These are phyloP conservation scores for Smutsia temminckii DNA, from an alignment of 2,797 vertebrate genomes.

Conservation along the genomic window DNA sequence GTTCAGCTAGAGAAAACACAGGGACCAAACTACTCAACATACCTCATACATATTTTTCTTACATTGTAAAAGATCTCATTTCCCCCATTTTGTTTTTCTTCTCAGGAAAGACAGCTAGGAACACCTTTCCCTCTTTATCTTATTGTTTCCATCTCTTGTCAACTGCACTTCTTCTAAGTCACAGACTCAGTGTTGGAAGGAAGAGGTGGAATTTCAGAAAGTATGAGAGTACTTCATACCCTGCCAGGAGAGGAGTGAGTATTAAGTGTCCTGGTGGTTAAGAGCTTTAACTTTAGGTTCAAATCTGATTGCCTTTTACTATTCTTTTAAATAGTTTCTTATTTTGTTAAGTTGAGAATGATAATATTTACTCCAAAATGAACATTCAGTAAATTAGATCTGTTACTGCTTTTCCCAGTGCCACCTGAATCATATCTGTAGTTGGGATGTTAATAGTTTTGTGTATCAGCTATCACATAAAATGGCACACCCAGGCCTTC, in stretches of 20 bases:
- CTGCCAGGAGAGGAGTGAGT: background rate
- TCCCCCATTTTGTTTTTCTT: background rate
- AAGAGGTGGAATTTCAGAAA: background rate
- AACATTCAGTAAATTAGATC: background rate
- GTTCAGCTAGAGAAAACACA: background rate
- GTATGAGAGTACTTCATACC: background rate
- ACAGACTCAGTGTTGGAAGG: background rate
- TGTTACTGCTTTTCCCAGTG: background rate
- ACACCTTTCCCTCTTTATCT: background rate
- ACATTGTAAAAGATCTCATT: background rate
- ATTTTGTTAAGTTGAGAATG: background rate
- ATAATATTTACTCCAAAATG: background rate
- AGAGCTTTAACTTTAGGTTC: background rate
- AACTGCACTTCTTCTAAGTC: background rate
- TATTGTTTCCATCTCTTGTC: background rate
- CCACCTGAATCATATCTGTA: background rate
- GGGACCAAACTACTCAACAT: background rate
- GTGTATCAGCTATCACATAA: background rate
- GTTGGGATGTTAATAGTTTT: background rate
- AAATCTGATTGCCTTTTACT: background rate
- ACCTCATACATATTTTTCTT: background rate
- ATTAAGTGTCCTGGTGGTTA: background rate
- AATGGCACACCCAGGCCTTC: background rate
- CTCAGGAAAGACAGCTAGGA: background rate
- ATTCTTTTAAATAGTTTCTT: constrained; percentile 15